Evolutionary conservation across 1,140 invertebrate genomes (phyloP), one percentile per base, ranked within the genome.

Genomic region (Ridgeia piscesae): DNA sequence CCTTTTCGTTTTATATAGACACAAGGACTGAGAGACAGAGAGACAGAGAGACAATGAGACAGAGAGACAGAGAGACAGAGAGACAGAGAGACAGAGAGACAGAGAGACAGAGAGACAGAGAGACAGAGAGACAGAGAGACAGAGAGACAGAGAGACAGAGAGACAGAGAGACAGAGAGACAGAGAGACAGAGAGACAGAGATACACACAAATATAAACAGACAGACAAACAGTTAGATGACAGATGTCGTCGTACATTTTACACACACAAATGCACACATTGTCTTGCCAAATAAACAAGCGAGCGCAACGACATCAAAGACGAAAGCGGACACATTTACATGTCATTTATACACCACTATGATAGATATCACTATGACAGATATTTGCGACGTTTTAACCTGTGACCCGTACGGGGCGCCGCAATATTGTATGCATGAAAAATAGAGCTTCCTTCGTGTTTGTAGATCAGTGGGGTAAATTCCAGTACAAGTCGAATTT

Each of bases 81-180:
- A 42, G 42, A 42, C 42, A 42, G 42, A 42, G 4, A 42, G 42
- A 42, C 42, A 42, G 4, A 42, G 4, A 42, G 42, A 42, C 42
- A 42, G 42, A 42, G 4, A 42, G 42, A 42, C 4, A 42, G 4
- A 42, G 42, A 42, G 4, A 42, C 4, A 42, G 42, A 42, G 11
- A 42, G 42, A 42, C 42, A 42, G 42, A 88, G 21, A 89, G 88
- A 92, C 92, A 88, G 50, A 92, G 21, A 92, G 34, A 88, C 90
- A 91, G 90, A 91, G 8, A 91, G 90, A 91, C 90, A 91, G 90
- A 34, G 8, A 91, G 90, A 91, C 90, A 91, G 90, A 91, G 8
- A 42, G 42, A 6, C 42, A 42, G 42, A 6, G 4, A 91, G n/a
- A 11, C n/a, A 33, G 35, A 33, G 6, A 35, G 91, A 91, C 33